Percentiles rank a stretch among this genome's conserved stretches.
Conservation (phyloP, 2,888 invertebrate species). For the Maniola hyperantus region DNA sequence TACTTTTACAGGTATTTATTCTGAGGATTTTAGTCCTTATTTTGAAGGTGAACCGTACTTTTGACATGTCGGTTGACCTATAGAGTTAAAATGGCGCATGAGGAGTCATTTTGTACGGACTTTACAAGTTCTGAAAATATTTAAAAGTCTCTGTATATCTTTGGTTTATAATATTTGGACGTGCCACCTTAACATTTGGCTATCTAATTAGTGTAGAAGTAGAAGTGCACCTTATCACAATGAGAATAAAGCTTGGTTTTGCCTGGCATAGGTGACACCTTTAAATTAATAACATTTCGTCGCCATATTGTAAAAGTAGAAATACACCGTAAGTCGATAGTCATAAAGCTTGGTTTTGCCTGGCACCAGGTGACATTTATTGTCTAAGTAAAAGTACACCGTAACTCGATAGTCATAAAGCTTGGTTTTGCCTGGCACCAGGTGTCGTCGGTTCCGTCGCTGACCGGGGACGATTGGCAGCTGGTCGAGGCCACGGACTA, state of each 20-base stretch:
- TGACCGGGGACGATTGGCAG: constrained; percentile 68
- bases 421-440: constrained; percentile 47
- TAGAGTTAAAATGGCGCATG: no score
- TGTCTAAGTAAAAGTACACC: constrained; percentile 2
- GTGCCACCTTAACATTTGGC: no score
- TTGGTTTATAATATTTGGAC: background rate
- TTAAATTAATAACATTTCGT: background rate
- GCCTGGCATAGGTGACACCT: background rate
- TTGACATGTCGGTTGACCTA: no score
- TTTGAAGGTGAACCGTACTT: no score
- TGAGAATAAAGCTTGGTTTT: constrained; percentile 37
- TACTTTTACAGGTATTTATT: no score
- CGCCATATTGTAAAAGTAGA: constrained; percentile 4
- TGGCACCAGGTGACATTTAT: constrained; percentile 47
- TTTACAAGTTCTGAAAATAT: no score
- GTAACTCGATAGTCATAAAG: constrained; percentile 22
- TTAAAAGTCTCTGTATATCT: no score
- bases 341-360: constrained; percentile 41
- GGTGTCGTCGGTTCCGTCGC: constrained; percentile 56
- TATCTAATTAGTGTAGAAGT: background rate
- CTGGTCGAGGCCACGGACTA: constrained; percentile 56
- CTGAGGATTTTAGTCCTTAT: no score
- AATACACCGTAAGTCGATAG: background rate
- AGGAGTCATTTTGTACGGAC: no score
- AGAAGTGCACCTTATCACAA: background rate